These are phyloP conservation scores for Diadema setosum DNA, from an alignment of 35 echinoderm and acorn worm species.

Conservation along the genomic window DNA sequence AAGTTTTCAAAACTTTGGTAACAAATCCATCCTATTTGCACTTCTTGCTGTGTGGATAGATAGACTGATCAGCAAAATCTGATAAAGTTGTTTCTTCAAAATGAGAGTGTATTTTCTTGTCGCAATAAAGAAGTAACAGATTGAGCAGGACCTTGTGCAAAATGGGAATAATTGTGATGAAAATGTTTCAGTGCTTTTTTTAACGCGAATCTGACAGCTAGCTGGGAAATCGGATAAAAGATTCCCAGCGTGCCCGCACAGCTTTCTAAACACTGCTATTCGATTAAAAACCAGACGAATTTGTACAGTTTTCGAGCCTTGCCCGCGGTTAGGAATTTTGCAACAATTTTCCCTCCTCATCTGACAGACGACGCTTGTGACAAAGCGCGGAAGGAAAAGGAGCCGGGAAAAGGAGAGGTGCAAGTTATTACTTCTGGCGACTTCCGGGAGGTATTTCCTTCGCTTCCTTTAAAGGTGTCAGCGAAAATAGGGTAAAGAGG, in stretches of 20 bases:
- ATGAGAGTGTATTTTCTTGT: no score
- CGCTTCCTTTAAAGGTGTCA: not conserved
- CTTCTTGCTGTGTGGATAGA: no score
- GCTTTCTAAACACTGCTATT: conserved; percentile 18
- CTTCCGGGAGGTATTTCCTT: not conserved
- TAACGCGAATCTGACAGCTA: no score
- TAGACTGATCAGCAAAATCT: no score
- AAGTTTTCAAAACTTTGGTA: no score
- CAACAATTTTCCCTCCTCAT: not conserved
- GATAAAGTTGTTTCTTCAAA: no score
- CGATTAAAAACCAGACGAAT: conserved; percentile 5
- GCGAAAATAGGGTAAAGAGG: not conserved
- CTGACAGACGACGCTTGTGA: not conserved
- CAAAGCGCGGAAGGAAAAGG: not conserved
- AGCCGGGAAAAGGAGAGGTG: not conserved
- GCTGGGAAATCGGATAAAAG: not conserved
- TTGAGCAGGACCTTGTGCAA: no score
- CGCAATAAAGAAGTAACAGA: no score
- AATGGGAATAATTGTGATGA: no score
- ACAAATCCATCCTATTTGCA: no score
- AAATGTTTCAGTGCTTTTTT: no score
- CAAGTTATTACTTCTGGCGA: not conserved
- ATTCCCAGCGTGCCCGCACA: conserved; percentile 1
- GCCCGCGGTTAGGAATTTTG: conserved; percentile 3
- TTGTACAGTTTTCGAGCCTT: conserved; percentile 14